A percentile compares a stretch with the other conserved stretches of the same genome.
phyloP scores from a whole-genome alignment of 2,888 invertebrate genomes.

The Volucella inanis region DNA sequence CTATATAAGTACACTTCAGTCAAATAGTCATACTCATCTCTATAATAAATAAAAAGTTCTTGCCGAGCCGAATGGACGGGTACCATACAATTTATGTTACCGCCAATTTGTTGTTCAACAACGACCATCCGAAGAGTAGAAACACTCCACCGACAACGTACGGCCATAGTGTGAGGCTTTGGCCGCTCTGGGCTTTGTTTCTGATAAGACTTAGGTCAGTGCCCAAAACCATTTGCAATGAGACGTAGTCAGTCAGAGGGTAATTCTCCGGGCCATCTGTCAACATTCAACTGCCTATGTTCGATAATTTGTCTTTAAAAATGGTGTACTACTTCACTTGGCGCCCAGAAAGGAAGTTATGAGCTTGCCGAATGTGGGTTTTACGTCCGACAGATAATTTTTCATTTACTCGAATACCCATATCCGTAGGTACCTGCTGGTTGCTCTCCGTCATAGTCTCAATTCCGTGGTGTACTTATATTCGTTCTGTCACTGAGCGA shows the following conservation, averaged over 20 bases:
- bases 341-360: not conserved
- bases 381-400: conserved; percentile 10
- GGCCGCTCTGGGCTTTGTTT: conserved; percentile 9
- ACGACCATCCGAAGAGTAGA: conserved; percentile 9
- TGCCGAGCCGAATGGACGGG: not conserved
- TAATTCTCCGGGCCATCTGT: conserved; percentile 18
- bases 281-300: conserved; percentile 10
- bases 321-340: not conserved
- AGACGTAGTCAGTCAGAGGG: conserved; percentile 1
- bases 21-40: not conserved
- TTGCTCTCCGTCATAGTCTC: no score
- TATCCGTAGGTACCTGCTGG: no score
- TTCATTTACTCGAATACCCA: not conserved
- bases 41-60: conserved; percentile 31
- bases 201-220: conserved; percentile 33
- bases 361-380: conserved; percentile 17
- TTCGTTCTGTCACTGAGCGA: conserved; percentile 39
- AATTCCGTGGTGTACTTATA: not conserved
- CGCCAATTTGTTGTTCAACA: conserved; percentile 15
- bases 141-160: not conserved
- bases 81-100: conserved; percentile 20
- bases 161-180: not conserved
- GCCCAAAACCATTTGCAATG: conserved; percentile 5
- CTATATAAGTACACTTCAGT: not conserved
- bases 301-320: conserved; percentile 6